Conservation (phyloP, 2,888 invertebrate genomes). For the Drosophila suboccidentalis region DNA sequence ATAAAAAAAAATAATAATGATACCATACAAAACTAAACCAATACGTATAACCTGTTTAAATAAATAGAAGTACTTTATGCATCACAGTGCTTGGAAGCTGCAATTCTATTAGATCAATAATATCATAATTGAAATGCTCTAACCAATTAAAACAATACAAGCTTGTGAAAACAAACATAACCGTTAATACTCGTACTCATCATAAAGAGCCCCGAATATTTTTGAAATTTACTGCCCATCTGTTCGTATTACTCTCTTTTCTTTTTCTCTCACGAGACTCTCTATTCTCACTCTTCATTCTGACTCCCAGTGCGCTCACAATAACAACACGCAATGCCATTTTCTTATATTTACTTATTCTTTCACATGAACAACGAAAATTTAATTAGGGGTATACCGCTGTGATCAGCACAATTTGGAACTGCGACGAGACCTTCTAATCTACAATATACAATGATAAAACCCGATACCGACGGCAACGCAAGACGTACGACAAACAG, state of each 20-base stretch:
- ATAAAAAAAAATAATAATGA: background rate
- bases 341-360: slow-evolving; percentile 40
- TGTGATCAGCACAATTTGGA: slow-evolving; percentile 81
- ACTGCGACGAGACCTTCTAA: slow-evolving; percentile 74
- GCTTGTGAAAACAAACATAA: slow-evolving; percentile 36
- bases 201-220: slow-evolving; percentile 23
- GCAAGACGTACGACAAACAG: slow-evolving; percentile 43
- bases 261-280: slow-evolving; percentile 2
- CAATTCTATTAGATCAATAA: slow-evolving; percentile 12
- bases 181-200: slow-evolving; percentile 3
- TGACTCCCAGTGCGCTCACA: slow-evolving; percentile 1
- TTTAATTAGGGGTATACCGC: slow-evolving; percentile 80
- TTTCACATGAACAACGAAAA: slow-evolving; percentile 48
- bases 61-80: background rate
- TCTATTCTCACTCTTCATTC: slow-evolving; percentile 11
- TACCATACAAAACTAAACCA: slow-evolving; percentile 1
- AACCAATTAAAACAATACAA: slow-evolving; percentile 17
- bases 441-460: slow-evolving; percentile 73
- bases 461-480: slow-evolving; percentile 59
- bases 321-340: slow-evolving; percentile 54
- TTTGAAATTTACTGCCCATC: slow-evolving; percentile 16
- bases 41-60: slow-evolving; percentile 11
- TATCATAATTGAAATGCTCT: slow-evolving; percentile 28
- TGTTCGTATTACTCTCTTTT: background rate
- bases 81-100: background rate